Percentiles rank a stretch among this genome's conserved stretches.
Conservation (phyloP, 2,888 invertebrate species). For the Netelia inedita region DNA sequence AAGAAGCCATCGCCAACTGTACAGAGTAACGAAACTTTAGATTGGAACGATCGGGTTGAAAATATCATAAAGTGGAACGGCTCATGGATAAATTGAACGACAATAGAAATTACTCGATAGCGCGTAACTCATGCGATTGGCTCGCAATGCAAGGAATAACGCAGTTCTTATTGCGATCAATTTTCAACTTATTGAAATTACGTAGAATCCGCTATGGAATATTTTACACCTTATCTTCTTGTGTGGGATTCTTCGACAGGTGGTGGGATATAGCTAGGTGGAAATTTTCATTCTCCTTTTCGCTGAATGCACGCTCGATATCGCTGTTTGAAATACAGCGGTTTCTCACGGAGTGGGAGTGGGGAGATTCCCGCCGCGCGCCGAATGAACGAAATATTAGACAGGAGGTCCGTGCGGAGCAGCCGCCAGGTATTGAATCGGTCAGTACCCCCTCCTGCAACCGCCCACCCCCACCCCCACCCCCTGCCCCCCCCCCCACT, state of each 20-base stretch:
- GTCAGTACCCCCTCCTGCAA: constrained; percentile 70
- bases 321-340: constrained; percentile 77
- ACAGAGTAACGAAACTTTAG: too few species aligned
- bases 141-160: not conserved
- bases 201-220: constrained; percentile 25
- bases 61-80: not conserved
- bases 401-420: constrained; percentile 79
- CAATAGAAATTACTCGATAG: not conserved
- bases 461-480: not conserved
- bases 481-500: not conserved
- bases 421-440: constrained; percentile 80
- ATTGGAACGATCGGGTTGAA: too few species aligned
- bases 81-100: not conserved
- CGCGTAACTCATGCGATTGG: not conserved
- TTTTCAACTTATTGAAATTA: constrained; percentile 27
- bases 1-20: too few species aligned
- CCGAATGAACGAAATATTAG: constrained; percentile 82
- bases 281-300: constrained; percentile 66
- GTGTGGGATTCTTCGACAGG: constrained; percentile 28
- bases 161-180: not conserved
- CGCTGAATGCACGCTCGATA: constrained; percentile 69
- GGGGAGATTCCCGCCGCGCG: constrained; percentile 70
- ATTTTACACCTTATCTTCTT: constrained; percentile 44
- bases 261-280: constrained; percentile 50
- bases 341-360: constrained; percentile 67